Evolutionary conservation across 2,113 vertebrate species (phyloP).

Genomic region (Bos javanicus): DNA sequence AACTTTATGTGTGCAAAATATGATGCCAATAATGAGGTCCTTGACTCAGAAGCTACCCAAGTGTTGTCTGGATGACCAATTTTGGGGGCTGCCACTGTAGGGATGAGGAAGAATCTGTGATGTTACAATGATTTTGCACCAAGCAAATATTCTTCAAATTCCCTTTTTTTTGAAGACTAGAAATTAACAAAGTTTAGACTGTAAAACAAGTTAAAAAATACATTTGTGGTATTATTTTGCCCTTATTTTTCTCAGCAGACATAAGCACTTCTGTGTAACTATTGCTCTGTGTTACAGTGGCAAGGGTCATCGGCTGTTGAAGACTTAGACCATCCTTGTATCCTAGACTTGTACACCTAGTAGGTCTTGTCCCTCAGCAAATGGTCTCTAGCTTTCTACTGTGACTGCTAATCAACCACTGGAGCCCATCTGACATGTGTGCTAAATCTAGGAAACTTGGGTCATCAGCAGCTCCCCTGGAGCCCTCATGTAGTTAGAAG

Average conservation of each 20-base stretch:
- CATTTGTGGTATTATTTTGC: not conserved
- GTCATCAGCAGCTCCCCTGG: not conserved
- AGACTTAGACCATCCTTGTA: not conserved
- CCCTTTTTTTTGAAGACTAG: not conserved
- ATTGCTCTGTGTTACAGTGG: not conserved
- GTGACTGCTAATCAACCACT: not conserved
- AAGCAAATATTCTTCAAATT: slow-evolving; percentile 12
- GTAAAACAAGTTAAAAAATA: not conserved
- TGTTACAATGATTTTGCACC: not conserved
- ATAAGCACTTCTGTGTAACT: not conserved
- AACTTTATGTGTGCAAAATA: not conserved
- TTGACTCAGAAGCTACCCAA: not conserved
- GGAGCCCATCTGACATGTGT: not conserved
- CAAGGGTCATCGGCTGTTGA: not conserved
- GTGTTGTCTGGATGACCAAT: not conserved
- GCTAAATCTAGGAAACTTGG: not conserved
- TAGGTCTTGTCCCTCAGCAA: not conserved
- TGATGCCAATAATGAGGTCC: not conserved
- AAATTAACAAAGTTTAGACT: not conserved
- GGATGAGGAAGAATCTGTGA: not conserved
- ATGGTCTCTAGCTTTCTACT: not conserved
- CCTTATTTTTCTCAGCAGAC: not conserved
- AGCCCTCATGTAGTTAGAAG: not conserved
- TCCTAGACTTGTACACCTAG: not conserved
- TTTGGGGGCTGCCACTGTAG: not conserved